These are phyloP conservation scores for Malurus splendens DNA, from an alignment of 2,797 vertebrate genomes.

Conservation along the genomic window DNA sequence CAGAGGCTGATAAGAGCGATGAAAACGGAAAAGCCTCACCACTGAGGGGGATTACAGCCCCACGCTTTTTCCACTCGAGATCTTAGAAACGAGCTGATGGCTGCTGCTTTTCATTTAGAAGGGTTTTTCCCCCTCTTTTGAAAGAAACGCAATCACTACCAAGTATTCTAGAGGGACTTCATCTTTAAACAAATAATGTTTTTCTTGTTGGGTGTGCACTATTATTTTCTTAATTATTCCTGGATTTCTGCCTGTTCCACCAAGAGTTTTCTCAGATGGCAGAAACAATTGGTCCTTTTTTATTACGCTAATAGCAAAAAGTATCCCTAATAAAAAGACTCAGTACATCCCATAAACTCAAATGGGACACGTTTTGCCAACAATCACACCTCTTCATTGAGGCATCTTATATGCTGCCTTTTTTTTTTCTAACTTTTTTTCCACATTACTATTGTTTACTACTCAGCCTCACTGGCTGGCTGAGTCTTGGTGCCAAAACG, in stretches of 20 bases:
- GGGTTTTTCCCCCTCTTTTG: slow-evolving; percentile 13
- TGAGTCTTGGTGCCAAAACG: not conserved
- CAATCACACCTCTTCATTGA: slow-evolving; percentile 38
- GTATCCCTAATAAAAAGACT: slow-evolving; percentile 36
- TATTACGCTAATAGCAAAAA: slow-evolving; percentile 18
- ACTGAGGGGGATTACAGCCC: slow-evolving; percentile 1
- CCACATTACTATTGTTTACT: slow-evolving; percentile 6
- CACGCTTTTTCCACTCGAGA: not conserved
- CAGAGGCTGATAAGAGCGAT: not conserved
- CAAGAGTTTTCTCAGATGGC: slow-evolving; percentile 61
- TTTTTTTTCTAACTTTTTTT: not conserved
- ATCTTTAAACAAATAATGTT: slow-evolving; percentile 61
- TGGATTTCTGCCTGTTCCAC: slow-evolving; percentile 65
- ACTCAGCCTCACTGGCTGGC: not conserved
- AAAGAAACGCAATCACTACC: slow-evolving; percentile 20
- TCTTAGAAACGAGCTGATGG: slow-evolving; percentile 25
- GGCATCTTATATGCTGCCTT: not conserved
- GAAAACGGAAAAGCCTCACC: slow-evolving; percentile 32
- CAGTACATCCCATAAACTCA: slow-evolving; percentile 30
- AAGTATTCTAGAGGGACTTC: slow-evolving; percentile 53
- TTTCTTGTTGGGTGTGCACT: slow-evolving; percentile 60
- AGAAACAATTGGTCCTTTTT: slow-evolving; percentile 53
- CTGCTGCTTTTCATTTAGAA: slow-evolving; percentile 60
- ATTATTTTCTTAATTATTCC: slow-evolving; percentile 69
- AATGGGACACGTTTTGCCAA: not conserved